phyloP scores from a whole-genome alignment of 92 coral and sea anemone genomes.

The Palythoa caribaeorum region DNA sequence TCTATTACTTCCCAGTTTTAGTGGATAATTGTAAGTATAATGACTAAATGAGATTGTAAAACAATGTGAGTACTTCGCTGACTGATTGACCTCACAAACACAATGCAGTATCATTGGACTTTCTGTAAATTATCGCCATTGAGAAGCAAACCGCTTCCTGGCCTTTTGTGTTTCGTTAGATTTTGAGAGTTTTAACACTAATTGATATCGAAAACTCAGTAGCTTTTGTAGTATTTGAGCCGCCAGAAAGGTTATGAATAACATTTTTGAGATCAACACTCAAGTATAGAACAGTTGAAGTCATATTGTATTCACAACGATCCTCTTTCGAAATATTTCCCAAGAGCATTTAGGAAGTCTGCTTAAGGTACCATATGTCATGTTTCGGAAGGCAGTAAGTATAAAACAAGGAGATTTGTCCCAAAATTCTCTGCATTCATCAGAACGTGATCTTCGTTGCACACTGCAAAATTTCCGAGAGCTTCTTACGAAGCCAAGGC shows the following conservation, averaged over 20 bases:
- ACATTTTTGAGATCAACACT: not conserved
- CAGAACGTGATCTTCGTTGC: not conserved
- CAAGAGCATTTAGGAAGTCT: slow-evolving; percentile 32
- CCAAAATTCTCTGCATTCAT: not conserved
- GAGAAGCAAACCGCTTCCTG: slow-evolving; percentile 25
- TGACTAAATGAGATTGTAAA: not conserved
- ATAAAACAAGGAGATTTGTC: slow-evolving; percentile 7
- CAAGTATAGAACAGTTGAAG: not conserved
- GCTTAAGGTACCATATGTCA: not conserved
- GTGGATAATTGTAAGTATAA: not conserved
- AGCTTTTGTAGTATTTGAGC: not conserved
- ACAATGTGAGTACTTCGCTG: not conserved
- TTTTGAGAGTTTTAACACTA: slow-evolving; percentile 19
- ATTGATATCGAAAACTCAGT: not conserved
- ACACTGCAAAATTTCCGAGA: not conserved
- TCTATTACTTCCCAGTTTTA: not conserved
- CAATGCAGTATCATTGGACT: slow-evolving; percentile 16
- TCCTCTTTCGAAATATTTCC: slow-evolving; percentile 22
- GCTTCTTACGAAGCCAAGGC: not conserved
- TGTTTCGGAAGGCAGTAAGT: not conserved
- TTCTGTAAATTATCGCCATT: not conserved
- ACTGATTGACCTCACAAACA: not conserved
- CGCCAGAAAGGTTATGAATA: not conserved
- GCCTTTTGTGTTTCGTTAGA: not conserved
- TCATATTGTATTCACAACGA: slow-evolving; percentile 10